A percentile compares a stretch with the other conserved stretches of the same genome.
Evolutionary conservation across 2,797 vertebrate genomes (phyloP).

Genomic region (Rhinoraja longicauda): DNA sequence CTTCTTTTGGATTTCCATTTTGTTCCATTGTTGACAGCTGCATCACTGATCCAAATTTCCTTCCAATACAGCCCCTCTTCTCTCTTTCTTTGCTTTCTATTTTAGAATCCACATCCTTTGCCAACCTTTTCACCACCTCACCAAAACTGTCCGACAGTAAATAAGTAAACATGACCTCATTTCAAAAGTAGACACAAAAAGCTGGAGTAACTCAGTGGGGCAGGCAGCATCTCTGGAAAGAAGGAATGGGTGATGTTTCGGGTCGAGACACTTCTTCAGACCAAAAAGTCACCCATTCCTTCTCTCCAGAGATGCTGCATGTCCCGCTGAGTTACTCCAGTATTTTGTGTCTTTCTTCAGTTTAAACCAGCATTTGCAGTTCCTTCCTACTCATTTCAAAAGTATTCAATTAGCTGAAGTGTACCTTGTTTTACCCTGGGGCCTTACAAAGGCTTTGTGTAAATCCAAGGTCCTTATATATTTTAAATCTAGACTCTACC

Average conservation of each 20-base stretch:
- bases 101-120: background rate
- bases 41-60: background rate
- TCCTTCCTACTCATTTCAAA: background rate
- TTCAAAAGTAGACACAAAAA: no score
- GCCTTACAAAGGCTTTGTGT: background rate
- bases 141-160: background rate
- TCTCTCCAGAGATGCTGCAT: no score
- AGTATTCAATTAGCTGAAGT: background rate
- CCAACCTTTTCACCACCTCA: background rate
- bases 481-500: background rate
- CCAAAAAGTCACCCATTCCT: no score
- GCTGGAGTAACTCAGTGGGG: no score
- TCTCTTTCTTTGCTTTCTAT: background rate
- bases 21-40: background rate
- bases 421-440: background rate
- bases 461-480: background rate
- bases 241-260: no score
- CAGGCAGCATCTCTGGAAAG: no score
- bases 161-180: background rate
- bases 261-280: no score
- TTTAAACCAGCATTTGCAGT: no score
- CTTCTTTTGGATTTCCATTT: background rate
- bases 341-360: no score
- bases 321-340: no score
- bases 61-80: background rate